These are phyloP conservation scores for Sebastes oblongus DNA, from an alignment of 2,797 vertebrate species.

Conservation along the genomic window DNA sequence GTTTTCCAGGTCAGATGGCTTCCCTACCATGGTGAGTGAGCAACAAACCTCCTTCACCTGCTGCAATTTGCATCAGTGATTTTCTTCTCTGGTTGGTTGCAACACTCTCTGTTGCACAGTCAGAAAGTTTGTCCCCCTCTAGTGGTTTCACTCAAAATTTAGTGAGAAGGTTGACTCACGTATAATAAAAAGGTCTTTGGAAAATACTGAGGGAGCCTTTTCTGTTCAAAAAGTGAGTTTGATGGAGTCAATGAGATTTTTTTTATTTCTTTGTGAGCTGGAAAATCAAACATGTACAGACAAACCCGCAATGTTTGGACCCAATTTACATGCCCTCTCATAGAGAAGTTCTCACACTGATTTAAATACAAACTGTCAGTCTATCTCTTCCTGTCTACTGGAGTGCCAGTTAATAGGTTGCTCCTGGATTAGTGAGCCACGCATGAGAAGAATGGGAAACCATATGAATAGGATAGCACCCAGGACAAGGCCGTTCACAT, in stretches of 20 bases:
- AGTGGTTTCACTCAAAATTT: slow-evolving; percentile 50
- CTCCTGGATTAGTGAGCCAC: slow-evolving; percentile 64
- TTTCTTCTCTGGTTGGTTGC: slow-evolving; percentile 32
- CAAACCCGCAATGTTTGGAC: background rate
- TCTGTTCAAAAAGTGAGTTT: background rate
- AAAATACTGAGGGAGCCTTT: background rate
- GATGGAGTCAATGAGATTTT: background rate
- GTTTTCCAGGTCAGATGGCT: slow-evolving; percentile 1
- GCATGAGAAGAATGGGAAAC: slow-evolving; percentile 62
- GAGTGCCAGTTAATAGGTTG: slow-evolving; percentile 68
- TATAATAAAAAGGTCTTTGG: no score
- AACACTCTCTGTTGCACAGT: background rate
- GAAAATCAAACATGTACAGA: slow-evolving; percentile 27
- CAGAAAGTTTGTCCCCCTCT: slow-evolving; percentile 65
- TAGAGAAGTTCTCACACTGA: slow-evolving; percentile 10
- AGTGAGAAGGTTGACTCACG: background rate
- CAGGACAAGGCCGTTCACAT: slow-evolving; percentile 53
- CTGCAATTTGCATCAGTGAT: background rate
- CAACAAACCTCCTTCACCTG: slow-evolving; percentile 54
- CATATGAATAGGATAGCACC: slow-evolving; percentile 61
- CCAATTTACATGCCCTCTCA: slow-evolving; percentile 36
- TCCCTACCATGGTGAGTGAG: background rate
- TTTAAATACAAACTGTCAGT: slow-evolving; percentile 63
- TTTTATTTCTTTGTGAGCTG: background rate
- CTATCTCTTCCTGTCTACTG: slow-evolving; percentile 62